These are phyloP conservation scores for Leptopilina boulardi DNA, from an alignment of 1,140 invertebrate genomes.

Conservation along the genomic window DNA sequence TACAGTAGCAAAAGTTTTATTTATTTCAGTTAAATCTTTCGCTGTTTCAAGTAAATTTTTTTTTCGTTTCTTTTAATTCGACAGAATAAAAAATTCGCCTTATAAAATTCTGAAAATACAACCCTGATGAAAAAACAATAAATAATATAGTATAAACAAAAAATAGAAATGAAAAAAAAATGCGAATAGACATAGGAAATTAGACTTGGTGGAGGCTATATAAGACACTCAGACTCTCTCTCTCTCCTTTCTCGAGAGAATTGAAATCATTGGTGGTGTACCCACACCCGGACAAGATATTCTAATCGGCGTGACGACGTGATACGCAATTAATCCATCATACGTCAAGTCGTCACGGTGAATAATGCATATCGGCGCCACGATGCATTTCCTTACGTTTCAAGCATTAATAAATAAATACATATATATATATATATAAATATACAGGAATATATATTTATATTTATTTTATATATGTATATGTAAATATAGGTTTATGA, in stretches of 20 bases:
- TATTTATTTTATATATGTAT: too few species aligned
- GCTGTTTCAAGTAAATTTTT: too few species aligned
- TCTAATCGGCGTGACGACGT: conserved; percentile 64
- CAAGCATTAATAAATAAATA: conserved; percentile 6
- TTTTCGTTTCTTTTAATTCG: too few species aligned
- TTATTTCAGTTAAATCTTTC: too few species aligned
- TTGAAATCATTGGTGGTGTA: conserved; percentile 50
- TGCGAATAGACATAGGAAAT: neutral
- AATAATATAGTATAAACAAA: neutral
- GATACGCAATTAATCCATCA: conserved; percentile 68
- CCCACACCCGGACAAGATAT: conserved; percentile 55
- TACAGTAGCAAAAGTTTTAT: too few species aligned
- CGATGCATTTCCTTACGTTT: conserved; percentile 49
- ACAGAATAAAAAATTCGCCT: too few species aligned
- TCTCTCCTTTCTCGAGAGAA: conserved; percentile 35
- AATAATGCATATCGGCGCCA: conserved; percentile 63
- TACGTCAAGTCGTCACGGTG: conserved; percentile 54
- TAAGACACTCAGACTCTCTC: neutral
- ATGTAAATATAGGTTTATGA: conserved; percentile 53
- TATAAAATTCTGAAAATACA: too few species aligned
- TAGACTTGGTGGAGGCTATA: neutral
- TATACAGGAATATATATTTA: too few species aligned
- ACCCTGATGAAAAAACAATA: too few species aligned
- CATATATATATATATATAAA: conserved; percentile 44
- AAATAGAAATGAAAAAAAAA: neutral